Base-by-base conservation (phyloP, 1,140 invertebrate species). In the Phthorimaea operculella region DNA sequence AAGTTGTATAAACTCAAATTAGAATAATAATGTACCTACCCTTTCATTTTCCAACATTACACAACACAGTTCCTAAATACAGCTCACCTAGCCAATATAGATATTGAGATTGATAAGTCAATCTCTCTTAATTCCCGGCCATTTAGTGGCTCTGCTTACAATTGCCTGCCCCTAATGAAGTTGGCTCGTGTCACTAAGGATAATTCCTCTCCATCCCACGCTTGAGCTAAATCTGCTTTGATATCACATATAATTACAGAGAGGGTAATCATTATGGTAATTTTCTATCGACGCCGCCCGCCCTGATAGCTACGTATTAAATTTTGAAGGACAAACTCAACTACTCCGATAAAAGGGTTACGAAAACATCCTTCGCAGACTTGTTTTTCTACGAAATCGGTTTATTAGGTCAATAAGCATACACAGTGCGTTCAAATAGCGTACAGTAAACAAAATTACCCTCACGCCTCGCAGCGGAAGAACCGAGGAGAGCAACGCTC, bases 81-180 rank as follows among this genome's bases (percentile, higher is more conserved):
- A 28, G 21, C 2, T 28, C 21, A 6, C 2, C 21, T 28, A 28
- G 21, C 21, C 6, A 28, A 2, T 28, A 4, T 16, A 47, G 16
- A 47, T 17, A 17, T 47, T 47, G 8, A 47, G 44, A 47, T 16
- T n/a, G 11, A 42, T n/a, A 15, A 15, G n/a, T 47, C 8, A 15
- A 14, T 4, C 44, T 2, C 44, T 47, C 44, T 47, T 47, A 17
- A 14, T 16, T n/a, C 44, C 8, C 15, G 10, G 16, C 44, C 44
- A 9, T 17, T 15, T 47, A 16, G 44, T 39, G 36, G 58, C 58
- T 28, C 57, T 52, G 58, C 58, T 16, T 59, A 59, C 58, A 59
- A 59, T 59, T 59, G 58, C 58, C 48, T 56, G 39, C 44, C 49
- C 17, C 34, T 61, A 65, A 65, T 65, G 60, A 65, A 62, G 59